These are phyloP conservation scores for Stegodyphus mimosarum DNA, from an alignment of 1,140 invertebrate genomes.

Conservation along the genomic window DNA sequence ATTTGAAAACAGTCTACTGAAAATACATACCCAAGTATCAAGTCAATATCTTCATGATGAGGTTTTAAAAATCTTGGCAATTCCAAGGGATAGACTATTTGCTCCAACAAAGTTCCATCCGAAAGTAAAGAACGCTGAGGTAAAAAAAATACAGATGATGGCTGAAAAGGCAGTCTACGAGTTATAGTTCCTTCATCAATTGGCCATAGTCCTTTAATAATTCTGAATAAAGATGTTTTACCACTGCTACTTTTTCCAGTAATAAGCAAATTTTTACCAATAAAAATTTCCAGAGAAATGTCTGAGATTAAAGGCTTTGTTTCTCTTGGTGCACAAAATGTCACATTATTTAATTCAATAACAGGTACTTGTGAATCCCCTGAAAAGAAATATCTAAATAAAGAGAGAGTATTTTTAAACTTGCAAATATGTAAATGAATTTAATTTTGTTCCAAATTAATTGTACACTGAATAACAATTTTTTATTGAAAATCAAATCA, in stretches of 20 bases:
- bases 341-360: constrained; percentile 55
- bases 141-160: constrained; percentile 70
- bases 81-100: constrained; percentile 69
- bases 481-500: too few species aligned
- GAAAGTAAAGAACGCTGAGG: constrained; percentile 76
- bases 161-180: constrained; percentile 62
- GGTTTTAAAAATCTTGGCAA: constrained; percentile 38
- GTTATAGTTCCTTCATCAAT: constrained; percentile 67
- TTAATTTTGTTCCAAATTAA: too few species aligned
- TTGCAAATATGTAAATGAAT: too few species aligned
- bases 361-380: constrained; percentile 6
- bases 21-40: constrained; percentile 10
- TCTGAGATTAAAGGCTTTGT: constrained; percentile 27
- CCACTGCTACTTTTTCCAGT: constrained; percentile 74
- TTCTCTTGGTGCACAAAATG: constrained; percentile 62
- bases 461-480: too few species aligned
- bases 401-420: too few species aligned
- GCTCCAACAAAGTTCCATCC: constrained; percentile 73
- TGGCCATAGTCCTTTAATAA: constrained; percentile 74
- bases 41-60: constrained; percentile 16
- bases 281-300: constrained; percentile 65
- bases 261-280: constrained; percentile 71
- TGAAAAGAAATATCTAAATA: neutral
- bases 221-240: constrained; percentile 74
- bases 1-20: too few species aligned